Base-by-base conservation (phyloP, 2,113 vertebrate genomes). In the Dipodomys ordii region DNA sequence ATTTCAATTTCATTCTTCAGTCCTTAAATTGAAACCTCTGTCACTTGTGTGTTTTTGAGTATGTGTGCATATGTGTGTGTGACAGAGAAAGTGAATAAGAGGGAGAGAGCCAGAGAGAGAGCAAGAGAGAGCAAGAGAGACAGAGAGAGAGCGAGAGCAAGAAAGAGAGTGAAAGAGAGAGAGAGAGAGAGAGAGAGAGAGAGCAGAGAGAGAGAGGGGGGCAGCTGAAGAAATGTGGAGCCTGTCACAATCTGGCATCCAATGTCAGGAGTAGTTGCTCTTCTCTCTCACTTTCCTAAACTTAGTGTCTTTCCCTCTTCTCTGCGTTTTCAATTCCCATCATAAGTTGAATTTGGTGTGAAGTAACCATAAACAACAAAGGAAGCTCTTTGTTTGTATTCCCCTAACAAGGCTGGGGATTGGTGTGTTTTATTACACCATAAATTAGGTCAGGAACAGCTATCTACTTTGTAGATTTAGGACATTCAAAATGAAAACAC, bases 391-490 rank as follows among this genome's bases (percentile, higher is more conserved):
- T 87, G 25, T 68, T 96, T 96, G 20, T 80, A 72, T 35, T 87
- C 60, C 91, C 67, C 39, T 92, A 74, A 95, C 1, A 19, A 94
- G 53, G 32, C 76, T 87, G 65, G 82, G 93, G 65, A 90, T 93
- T 12, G 53, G 65, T 94, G 78, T 15, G 27, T 95, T 97, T 97
- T 97, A 97, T 96, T 96, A 84, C 81, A 94, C 74, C 92, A 95
- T 96, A 97, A 97, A 97, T 97, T 96, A 97, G 91, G 96, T 73
- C 57, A 85, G 94, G 92, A 92, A 97, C 98, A 97, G 67, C 53
- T 83, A 97, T 96, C 84, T 53, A 82, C 90, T 96, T 96, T 88
- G 95, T 84, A 91, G 65, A 96, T 97, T 60, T 69, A 23, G 35
- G 8, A 69, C 19, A 27, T 20, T n/a, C 23, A 81, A 9, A 30